A percentile compares a stretch with the other conserved stretches of the same genome.
These are phyloP conservation scores for Zaprionus bogoriensis DNA, from an alignment of 2,888 invertebrate species.

Conservation along the genomic window DNA sequence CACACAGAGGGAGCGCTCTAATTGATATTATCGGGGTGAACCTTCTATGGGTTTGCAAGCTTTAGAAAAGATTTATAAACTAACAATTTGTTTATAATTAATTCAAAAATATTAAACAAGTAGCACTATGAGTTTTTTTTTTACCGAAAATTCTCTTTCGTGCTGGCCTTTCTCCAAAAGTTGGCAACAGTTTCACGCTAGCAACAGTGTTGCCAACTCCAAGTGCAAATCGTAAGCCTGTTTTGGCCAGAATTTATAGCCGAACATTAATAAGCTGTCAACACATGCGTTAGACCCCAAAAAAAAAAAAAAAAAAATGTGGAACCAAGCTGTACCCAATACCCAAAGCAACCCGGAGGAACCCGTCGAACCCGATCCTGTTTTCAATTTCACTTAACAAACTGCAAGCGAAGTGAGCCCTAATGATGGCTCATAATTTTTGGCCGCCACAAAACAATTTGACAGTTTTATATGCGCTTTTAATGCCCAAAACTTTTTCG, in stretches of 20 bases:
- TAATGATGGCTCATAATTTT: slow-evolving; percentile 81
- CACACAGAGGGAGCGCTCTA: background rate
- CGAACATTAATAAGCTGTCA: slow-evolving; percentile 81
- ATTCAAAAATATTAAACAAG: too few species aligned
- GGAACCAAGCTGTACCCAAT: background rate
- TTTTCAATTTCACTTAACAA: slow-evolving; percentile 74
- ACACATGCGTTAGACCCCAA: slow-evolving; percentile 77
- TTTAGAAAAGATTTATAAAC: too few species aligned
- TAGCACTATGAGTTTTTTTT: too few species aligned
- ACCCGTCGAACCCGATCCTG: slow-evolving; percentile 24
- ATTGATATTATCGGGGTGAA: background rate
- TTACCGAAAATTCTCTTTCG: too few species aligned
- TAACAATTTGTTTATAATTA: too few species aligned
- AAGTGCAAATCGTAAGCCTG: slow-evolving; percentile 1
- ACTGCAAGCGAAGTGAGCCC: slow-evolving; percentile 66
- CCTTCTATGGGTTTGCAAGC: too few species aligned
- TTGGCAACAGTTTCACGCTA: background rate
- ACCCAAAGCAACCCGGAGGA: background rate
- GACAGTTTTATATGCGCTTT: slow-evolving; percentile 81
- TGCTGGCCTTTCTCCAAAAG: background rate
- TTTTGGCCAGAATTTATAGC: slow-evolving; percentile 69
- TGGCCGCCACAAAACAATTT: slow-evolving; percentile 76
- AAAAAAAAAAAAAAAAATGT: slow-evolving; percentile 8
- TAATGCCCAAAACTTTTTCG: slow-evolving; percentile 58
- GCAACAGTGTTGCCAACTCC: slow-evolving; percentile 46